These are phyloP conservation scores for Aphaenogaster floridana DNA, from an alignment of 1,140 invertebrate species.

Conservation along the genomic window DNA sequence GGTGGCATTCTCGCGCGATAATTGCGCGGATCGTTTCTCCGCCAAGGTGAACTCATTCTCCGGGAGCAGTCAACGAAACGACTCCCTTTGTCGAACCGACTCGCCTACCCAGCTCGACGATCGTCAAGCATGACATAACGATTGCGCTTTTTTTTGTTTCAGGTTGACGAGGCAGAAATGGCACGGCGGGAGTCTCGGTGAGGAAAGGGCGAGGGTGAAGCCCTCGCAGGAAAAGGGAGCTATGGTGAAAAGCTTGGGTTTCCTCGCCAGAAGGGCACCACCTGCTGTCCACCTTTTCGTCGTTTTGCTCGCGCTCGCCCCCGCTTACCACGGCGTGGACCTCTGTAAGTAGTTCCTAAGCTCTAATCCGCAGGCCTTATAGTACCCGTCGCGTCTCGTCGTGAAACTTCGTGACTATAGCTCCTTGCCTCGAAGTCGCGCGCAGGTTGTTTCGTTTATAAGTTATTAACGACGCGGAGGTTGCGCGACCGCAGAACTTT, in stretches of 20 bases:
- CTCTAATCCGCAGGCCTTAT: constrained; percentile 51
- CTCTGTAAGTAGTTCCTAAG: constrained; percentile 81
- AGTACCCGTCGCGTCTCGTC: constrained; percentile 48
- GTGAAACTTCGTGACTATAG: constrained; percentile 61
- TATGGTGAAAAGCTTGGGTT: constrained; percentile 83
- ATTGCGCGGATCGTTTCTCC: constrained; percentile 32
- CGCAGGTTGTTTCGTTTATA: constrained; percentile 59
- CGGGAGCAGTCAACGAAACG: constrained; percentile 52
- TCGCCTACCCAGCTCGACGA: constrained; percentile 15
- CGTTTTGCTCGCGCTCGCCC: constrained; percentile 77
- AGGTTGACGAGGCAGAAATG: constrained; percentile 82
- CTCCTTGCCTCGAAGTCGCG: constrained; percentile 34
- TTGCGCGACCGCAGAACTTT: constrained; percentile 24
- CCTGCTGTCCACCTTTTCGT: constrained; percentile 80
- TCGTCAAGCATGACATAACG: constrained; percentile 61
- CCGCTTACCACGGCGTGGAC: constrained; percentile 81
- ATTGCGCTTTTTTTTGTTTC: constrained; percentile 74
- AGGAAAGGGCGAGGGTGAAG: constrained; percentile 83
- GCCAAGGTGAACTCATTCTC: constrained; percentile 20
- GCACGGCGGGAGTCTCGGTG: constrained; percentile 81
- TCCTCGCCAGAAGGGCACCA: constrained; percentile 80
- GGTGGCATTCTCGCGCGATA: constrained; percentile 5
- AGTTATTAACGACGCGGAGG: constrained; percentile 68
- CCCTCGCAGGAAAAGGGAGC: constrained; percentile 81
- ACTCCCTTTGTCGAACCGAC: constrained; percentile 42